Base-by-base conservation (phyloP, 53 echinoderm and acorn worm genomes). In the Temnopleurus reevesii region DNA sequence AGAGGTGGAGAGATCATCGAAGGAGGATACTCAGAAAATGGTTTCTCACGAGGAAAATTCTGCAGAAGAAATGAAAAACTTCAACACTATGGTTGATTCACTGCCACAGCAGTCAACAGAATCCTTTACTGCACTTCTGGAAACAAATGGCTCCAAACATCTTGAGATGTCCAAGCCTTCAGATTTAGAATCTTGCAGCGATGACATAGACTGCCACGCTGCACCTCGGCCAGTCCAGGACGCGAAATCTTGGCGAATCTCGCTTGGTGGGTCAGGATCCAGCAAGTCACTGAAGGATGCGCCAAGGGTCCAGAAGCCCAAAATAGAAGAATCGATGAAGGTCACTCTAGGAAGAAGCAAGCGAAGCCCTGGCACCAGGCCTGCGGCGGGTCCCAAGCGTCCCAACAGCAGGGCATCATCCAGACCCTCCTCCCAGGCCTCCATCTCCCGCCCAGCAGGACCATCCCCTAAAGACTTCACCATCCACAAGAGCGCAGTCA, bases 281-380 rank as follows among this genome's bases (percentile, higher is more conserved):
- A 4, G 36, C 71, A 46, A 35, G 10, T 31, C 83, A 55, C 18
- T 56, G 34, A 53, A 83, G 36, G 83, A 34, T 10, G 35, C 34
- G 18, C 33, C 54, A 19, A 19, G 0, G 15, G 19, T 56, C 34
- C 51, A 83, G 83, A 83, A 55, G 8, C 36, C 83, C 5, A 53
- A 19, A 15, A 19, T 38, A 10, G 53, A 27, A 31, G 30, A 46
- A 1, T 80, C 80, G 13, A 46, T 46, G 80, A 80, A 28, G 80
- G 53, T 80, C 47, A 46, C 80, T 51, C 51, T 80, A 15, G 80
- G 80, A 46, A 80, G 80, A 26, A 29, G 47, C 80, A 80, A 80
- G 80, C 80, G 80, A 46, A 80, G 80, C 31, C 80, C 80, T 15
- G 53, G 47, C 8, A 41, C 47, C 3, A 80, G 53, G 57, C 83